Percentiles rank a stretch among this genome's conserved stretches.
These are phyloP conservation scores for Philereme transversata DNA, from an alignment of 2,888 invertebrate species.

Conservation along the genomic window DNA sequence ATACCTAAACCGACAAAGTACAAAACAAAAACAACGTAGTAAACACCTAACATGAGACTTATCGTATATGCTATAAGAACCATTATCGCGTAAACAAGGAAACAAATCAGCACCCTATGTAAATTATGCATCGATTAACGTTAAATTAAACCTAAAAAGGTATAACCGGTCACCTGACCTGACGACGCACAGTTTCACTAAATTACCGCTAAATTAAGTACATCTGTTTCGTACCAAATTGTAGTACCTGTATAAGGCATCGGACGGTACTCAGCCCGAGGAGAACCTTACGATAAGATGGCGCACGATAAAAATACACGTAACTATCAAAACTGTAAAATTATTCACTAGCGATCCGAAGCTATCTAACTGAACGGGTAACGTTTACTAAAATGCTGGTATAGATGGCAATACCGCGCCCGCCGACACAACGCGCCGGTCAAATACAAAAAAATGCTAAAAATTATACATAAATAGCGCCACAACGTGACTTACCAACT, in stretches of 20 bases:
- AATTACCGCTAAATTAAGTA: constrained; percentile 26
- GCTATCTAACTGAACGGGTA: constrained; percentile 74
- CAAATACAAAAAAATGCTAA: constrained; percentile 66
- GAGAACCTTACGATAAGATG: constrained; percentile 53
- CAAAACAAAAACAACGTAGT: constrained; percentile 50
- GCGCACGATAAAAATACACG: constrained; percentile 60
- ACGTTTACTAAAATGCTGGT: constrained; percentile 65
- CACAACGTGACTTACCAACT: constrained; percentile 54
- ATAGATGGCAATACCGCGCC: constrained; percentile 49
- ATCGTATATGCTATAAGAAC: constrained; percentile 31
- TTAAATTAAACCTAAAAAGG: constrained; percentile 55
- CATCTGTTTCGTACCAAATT: constrained; percentile 7
- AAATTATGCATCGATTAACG: constrained; percentile 60
- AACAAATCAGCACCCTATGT: constrained; percentile 58
- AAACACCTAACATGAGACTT: constrained; percentile 42
- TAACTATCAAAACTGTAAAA: constrained; percentile 59
- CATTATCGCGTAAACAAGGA: constrained; percentile 45
- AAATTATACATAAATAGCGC: constrained; percentile 64
- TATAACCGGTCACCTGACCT: constrained; percentile 44
- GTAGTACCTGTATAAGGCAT: constrained; percentile 1
- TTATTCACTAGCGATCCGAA: constrained; percentile 75
- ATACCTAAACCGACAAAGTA: constrained; percentile 40
- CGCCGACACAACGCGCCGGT: constrained; percentile 45
- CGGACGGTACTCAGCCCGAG: constrained; percentile 21
- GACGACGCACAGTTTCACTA: constrained; percentile 2